Evolutionary conservation across 2,888 invertebrate species (phyloP), one percentile per base, ranked within the genome.

Genomic region (Nemapogon koenigi): DNA sequence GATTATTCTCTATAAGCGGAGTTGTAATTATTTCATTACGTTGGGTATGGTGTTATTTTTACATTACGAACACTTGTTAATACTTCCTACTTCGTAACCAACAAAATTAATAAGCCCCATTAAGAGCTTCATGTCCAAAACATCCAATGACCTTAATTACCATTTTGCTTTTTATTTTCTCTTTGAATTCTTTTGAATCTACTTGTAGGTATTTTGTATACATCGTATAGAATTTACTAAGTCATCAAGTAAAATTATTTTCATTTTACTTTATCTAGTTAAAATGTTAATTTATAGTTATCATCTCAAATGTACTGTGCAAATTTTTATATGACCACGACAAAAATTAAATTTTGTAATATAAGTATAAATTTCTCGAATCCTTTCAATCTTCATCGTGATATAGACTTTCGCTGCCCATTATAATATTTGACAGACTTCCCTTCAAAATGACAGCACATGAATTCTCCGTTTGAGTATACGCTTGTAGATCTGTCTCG

Each of bases 11-110:
- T n/a, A n/a, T n/a, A n/a, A n/a, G n/a, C n/a, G n/a, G n/a, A n/a
- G n/a, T n/a, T n/a, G n/a, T n/a, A n/a, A 33, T 33, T 33, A 33
- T 33, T 14, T 14, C 19, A 19, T 33, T 33, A 33, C 19, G 33
- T 19, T 33, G n/a, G n/a, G n/a, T n/a, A n/a, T 33, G 33, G 33
- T 33, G 33, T 33, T 33, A 33, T 33, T 33, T 33, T 33, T 33
- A 33, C 33, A 32, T 13, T 14, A 15, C 19, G 33, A 33, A 16
- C 33, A 33, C 33, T 33, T 33, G 33, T 19, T 33, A 18, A 19
- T 17, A 19, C 2, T n/a, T 33, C 11, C 19, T 3, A 31, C 14
- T 16, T n/a, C 15, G 19, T 19, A 19, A 33, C 19, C 14, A 16
- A 30, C 11, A 31, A 31, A 19, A 19, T 33, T 18, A 19, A 33